Base-by-base conservation (phyloP, 1,140 invertebrate genomes). In the Lepidotrigona ventralis region DNA sequence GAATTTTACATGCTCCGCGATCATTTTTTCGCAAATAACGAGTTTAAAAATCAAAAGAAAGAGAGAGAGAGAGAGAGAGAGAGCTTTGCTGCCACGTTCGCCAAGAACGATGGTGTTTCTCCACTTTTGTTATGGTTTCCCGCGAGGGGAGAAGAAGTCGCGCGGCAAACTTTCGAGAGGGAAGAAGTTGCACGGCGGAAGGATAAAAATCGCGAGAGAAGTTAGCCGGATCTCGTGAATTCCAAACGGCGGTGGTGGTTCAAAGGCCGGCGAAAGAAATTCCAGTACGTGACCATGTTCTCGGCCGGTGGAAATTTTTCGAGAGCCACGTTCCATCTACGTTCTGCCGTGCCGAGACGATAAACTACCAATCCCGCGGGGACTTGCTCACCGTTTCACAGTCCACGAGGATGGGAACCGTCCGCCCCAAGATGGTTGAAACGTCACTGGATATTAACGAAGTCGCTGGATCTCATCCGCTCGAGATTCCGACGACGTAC, bases 201-300 rank as follows among this genome's bases (percentile, higher is more conserved):
- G 51, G 53, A 81, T 74, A 66, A 73, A 81, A 81, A 73, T 73
- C 70, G 79, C 21, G 51, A 9, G 33, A 29, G 9, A 66, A 75
- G 26, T 39, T 81, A 1, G 53, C 14, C 15, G 33, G 17, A 76
- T 68, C 64, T 53, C 53, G 80, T 58, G 80, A 81, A 68, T 81
- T 75, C 76, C 60, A 74, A 68, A 23, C 60, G 78, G 26, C 15
- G 19, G 66, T 19, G 19, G 66, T 14, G 2, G 12, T 66, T 23
- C 29, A 11, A 26, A 17, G 51, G 8, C 6, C 33, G 70, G 2
- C 6, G 1, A 1, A 56, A 53, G 51, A 76, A 56, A 76, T 76
- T 81, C n/a, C 53, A 2, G 9, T 4, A 63, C 58, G 79, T 64
- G 79, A 80, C 29, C 53, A 53, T 26, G 23, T 46, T 46, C 39